Conservation (phyloP, 2,113 vertebrate genomes). For the Apeltes quadracus region DNA sequence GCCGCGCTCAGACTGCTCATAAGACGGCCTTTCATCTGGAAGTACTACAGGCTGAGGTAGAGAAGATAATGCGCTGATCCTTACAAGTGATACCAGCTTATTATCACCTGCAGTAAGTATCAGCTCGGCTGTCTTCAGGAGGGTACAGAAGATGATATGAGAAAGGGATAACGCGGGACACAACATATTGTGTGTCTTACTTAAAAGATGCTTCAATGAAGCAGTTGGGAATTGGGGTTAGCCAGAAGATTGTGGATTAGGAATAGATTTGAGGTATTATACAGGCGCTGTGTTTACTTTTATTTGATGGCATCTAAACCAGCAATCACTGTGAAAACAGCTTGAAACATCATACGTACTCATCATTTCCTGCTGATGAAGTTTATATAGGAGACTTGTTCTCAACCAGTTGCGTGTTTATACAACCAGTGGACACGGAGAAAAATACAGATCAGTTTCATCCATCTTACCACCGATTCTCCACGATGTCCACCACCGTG, state of each 20-base stretch:
- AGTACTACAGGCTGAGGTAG: slow-evolving; percentile 42
- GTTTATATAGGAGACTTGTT: not conserved
- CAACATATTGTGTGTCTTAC: slow-evolving; percentile 43
- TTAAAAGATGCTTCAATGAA: slow-evolving; percentile 31
- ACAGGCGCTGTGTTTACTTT: slow-evolving; percentile 38
- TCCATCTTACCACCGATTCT: not conserved
- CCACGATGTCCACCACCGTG: not conserved
- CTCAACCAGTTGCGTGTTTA: slow-evolving; percentile 2
- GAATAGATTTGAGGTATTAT: slow-evolving; percentile 39
- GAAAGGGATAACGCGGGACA: slow-evolving; percentile 24
- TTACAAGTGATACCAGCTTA: slow-evolving; percentile 36
- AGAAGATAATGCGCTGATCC: slow-evolving; percentile 36
- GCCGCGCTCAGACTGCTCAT: slow-evolving; percentile 51
- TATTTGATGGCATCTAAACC: slow-evolving; percentile 14
- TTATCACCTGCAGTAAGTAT: slow-evolving; percentile 54
- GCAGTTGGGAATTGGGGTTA: slow-evolving; percentile 31
- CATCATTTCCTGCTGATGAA: not conserved
- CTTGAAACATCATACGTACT: not conserved
- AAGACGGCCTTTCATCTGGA: slow-evolving; percentile 58
- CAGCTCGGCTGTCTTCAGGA: slow-evolving; percentile 20
- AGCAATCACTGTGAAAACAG: not conserved
- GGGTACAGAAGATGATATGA: slow-evolving; percentile 11
- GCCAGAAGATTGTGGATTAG: slow-evolving; percentile 48
- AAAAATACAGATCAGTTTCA: not conserved
- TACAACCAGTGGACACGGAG: not conserved